Evolutionary conservation across 2,888 invertebrate genomes (phyloP).

Genomic region (Drosophila niveifrons): DNA sequence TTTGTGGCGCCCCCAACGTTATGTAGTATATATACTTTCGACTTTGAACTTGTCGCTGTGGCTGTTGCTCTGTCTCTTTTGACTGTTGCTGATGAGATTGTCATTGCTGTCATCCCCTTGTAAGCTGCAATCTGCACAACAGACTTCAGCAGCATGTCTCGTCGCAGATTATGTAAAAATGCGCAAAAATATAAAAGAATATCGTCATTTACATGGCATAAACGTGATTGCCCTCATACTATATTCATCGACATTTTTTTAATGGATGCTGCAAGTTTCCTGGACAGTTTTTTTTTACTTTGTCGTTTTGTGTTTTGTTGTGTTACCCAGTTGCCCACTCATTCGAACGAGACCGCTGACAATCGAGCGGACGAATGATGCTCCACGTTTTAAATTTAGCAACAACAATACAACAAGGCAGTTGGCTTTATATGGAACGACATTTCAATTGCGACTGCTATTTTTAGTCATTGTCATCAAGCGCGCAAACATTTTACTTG

Average conservation of each 20-base stretch:
- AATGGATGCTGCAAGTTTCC: conserved; percentile 47
- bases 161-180: background rate
- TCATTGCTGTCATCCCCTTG: conserved; percentile 17
- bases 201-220: conserved; percentile 7
- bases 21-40: conserved; percentile 42
- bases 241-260: conserved; percentile 37
- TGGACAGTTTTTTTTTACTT: conserved; percentile 30
- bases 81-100: conserved; percentile 19
- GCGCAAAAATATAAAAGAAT: background rate
- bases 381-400: conserved; percentile 74
- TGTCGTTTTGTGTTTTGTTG: conserved; percentile 5
- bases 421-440: conserved; percentile 70
- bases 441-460: conserved; percentile 78
- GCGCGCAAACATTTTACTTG: conserved; percentile 58
- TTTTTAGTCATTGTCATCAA: conserved; percentile 78
- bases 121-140: conserved; percentile 18
- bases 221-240: conserved; percentile 13
- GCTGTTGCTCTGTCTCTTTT: background rate
- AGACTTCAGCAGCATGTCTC: background rate
- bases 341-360: conserved; percentile 40
- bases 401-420: conserved; percentile 47
- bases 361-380: conserved; percentile 7
- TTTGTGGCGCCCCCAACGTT: conserved; percentile 52
- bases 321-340: conserved; percentile 56
- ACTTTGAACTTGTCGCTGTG: conserved; percentile 61